Conservation (phyloP, 2,888 invertebrate species). For the Dicyrtomina minuta region DNA sequence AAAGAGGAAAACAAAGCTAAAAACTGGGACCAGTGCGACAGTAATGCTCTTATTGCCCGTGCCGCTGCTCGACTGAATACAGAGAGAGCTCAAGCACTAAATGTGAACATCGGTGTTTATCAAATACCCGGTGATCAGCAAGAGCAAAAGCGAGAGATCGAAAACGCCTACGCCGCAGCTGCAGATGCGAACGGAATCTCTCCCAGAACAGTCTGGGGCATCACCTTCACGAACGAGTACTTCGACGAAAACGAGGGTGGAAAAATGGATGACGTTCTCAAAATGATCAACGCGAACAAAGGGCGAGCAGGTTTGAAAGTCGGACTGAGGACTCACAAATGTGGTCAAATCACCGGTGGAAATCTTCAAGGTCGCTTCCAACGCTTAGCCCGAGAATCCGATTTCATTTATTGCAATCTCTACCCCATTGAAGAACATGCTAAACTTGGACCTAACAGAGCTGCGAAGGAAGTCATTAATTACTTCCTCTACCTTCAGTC, state of each 20-base stretch:
- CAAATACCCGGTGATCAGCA: slow-evolving; percentile 37
- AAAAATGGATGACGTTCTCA: slow-evolving; percentile 33
- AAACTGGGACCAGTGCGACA: slow-evolving; percentile 49
- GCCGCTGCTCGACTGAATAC: slow-evolving; percentile 48
- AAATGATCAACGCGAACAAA: slow-evolving; percentile 46
- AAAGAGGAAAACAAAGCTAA: slow-evolving; percentile 39
- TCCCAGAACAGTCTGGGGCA: slow-evolving; percentile 47
- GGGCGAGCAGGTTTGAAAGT: slow-evolving; percentile 44
- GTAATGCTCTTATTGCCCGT: slow-evolving; percentile 45
- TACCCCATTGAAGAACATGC: slow-evolving; percentile 45
- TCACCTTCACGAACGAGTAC: slow-evolving; percentile 50
- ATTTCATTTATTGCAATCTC: slow-evolving; percentile 52
- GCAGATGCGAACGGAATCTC: slow-evolving; percentile 45
- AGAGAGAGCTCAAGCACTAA: slow-evolving; percentile 39
- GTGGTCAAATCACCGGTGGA: slow-evolving; percentile 42
- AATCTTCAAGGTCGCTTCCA: slow-evolving; percentile 38
- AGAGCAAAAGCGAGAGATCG: slow-evolving; percentile 43
- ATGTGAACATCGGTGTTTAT: slow-evolving; percentile 46
- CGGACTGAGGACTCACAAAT: slow-evolving; percentile 47
- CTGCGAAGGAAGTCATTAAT: slow-evolving; percentile 47
- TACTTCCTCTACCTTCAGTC: slow-evolving; percentile 42
- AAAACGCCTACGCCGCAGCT: slow-evolving; percentile 49
- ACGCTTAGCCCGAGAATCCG: slow-evolving; percentile 44
- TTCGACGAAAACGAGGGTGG: slow-evolving; percentile 32
- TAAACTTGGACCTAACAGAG: slow-evolving; percentile 36